A percentile compares a stretch with the other conserved stretches of the same genome.
phyloP scores from a whole-genome alignment of 2,113 vertebrate genomes.

The Campylomormyrus tamandua region DNA sequence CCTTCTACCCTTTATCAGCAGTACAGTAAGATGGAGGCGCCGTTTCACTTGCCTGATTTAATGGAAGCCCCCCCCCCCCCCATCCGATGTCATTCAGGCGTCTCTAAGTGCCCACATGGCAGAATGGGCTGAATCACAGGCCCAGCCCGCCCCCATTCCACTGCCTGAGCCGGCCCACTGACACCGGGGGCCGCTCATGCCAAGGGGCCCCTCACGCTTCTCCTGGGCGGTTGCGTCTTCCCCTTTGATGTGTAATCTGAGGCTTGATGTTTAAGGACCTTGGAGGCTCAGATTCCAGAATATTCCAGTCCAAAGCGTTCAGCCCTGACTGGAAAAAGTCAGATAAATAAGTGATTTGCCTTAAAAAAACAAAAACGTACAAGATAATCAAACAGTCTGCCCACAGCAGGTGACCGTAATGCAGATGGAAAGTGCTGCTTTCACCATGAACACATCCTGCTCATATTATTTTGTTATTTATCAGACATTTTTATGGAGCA shows the following conservation, averaged over 20 bases:
- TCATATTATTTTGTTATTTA: background rate
- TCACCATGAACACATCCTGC: background rate
- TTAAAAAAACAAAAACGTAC: background rate
- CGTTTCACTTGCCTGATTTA: background rate
- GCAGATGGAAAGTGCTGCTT: background rate
- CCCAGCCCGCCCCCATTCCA: background rate
- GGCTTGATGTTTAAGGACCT: background rate
- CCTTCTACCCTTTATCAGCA: background rate
- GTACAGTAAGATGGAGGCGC: background rate
- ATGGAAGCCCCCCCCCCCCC: background rate
- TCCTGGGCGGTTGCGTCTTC: background rate
- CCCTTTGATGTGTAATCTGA: conserved; percentile 9
- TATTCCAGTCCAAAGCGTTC: background rate
- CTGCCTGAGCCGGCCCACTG: background rate
- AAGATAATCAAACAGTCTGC: background rate
- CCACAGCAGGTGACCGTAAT: background rate
- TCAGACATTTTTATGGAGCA: background rate
- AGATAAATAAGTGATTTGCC: background rate
- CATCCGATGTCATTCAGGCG: background rate
- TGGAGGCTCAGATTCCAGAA: background rate
- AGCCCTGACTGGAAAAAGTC: background rate
- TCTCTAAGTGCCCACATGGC: conserved; percentile 20
- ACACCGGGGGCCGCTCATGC: background rate
- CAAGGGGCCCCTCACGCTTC: background rate
- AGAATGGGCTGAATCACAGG: background rate